Conservation (phyloP, 2,888 invertebrate species). For the Eurois occulta region DNA sequence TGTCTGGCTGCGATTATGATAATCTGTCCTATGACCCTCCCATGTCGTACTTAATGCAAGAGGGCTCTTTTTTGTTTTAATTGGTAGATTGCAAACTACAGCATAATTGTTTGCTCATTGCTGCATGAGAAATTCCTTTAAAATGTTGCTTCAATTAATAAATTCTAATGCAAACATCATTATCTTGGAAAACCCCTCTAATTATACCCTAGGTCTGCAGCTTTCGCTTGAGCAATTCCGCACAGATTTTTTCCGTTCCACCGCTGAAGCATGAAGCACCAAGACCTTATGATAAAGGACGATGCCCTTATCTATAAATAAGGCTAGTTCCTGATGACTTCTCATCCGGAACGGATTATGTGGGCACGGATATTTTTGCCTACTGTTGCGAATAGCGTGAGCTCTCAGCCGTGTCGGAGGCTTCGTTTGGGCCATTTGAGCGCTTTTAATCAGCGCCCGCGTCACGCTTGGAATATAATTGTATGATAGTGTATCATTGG, state of each 20-base stretch:
- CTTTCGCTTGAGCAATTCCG: conserved; percentile 48
- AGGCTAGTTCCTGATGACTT: conserved; percentile 78
- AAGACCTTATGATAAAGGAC: conserved; percentile 73
- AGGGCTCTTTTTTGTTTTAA: conserved; percentile 38
- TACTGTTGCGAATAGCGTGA: conserved; percentile 64
- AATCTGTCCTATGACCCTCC: conserved; percentile 36
- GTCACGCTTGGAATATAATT: conserved; percentile 60
- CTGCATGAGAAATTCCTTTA: conserved; percentile 31
- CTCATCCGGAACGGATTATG: conserved; percentile 74
- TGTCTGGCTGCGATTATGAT: conserved; percentile 26
- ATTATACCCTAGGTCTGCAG: neutral
- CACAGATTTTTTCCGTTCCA: conserved; percentile 67
- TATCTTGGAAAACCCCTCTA: conserved; percentile 9
- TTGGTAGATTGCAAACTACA: conserved; percentile 18
- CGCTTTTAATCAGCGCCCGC: conserved; percentile 58
- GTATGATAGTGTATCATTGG: conserved; percentile 58
- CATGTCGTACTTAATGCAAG: neutral
- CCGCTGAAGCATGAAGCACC: conserved; percentile 61
- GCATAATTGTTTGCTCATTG: conserved; percentile 28
- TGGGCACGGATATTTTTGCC: conserved; percentile 60
- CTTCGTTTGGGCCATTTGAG: conserved; percentile 63
- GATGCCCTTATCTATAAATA: conserved; percentile 78
- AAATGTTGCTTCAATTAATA: conserved; percentile 7
- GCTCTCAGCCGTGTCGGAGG: conserved; percentile 53
- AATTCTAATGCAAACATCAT: conserved; percentile 26